A percentile compares a stretch with the other conserved stretches of the same genome.
These are phyloP conservation scores for Mola mola DNA, from an alignment of 2,113 vertebrate genomes.

Conservation along the genomic window DNA sequence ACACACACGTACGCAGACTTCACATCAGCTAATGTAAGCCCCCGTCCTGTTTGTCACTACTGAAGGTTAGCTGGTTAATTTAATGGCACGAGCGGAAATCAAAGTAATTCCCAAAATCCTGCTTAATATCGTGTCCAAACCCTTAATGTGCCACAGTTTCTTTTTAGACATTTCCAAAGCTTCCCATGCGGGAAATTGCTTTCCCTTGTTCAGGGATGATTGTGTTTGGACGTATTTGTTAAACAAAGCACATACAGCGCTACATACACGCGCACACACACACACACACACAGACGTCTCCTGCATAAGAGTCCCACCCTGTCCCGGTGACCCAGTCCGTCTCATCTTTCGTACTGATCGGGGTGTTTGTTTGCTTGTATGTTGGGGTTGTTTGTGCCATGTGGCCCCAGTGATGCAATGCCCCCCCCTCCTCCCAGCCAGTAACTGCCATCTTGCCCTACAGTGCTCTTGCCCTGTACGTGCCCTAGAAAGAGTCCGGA, in stretches of 20 bases:
- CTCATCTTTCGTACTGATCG: conserved; percentile 51
- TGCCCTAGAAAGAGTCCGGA: conserved; percentile 31
- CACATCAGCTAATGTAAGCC: conserved; percentile 4
- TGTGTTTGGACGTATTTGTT: conserved; percentile 43
- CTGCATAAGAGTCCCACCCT: conserved; percentile 16
- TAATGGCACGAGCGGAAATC: conserved; percentile 53
- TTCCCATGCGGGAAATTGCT: conserved; percentile 64
- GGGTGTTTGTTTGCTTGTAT: conserved; percentile 57
- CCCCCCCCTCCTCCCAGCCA: conserved; percentile 55
- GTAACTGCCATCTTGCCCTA: conserved; percentile 72
- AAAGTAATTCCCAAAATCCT: conserved; percentile 44
- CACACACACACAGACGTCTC: conserved; percentile 6
- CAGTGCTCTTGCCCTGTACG: conserved; percentile 28
- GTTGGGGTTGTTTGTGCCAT: conserved; percentile 59
- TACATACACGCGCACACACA: conserved; percentile 9
- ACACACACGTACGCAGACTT: conserved; percentile 9
- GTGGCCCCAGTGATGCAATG: conserved; percentile 52
- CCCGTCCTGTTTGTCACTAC: conserved; percentile 18
- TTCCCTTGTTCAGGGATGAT: conserved; percentile 45
- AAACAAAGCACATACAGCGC: conserved; percentile 36
- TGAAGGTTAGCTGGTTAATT: conserved; percentile 51
- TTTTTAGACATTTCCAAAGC: conserved; percentile 43
- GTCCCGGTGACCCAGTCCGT: conserved; percentile 46
- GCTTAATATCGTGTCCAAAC: conserved; percentile 45
- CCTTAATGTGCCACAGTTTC: conserved; percentile 39